Percentiles rank a stretch among this genome's conserved stretches.
These are phyloP conservation scores for Chrysina gloriosa DNA, from an alignment of 2,888 invertebrate species.

Conservation along the genomic window DNA sequence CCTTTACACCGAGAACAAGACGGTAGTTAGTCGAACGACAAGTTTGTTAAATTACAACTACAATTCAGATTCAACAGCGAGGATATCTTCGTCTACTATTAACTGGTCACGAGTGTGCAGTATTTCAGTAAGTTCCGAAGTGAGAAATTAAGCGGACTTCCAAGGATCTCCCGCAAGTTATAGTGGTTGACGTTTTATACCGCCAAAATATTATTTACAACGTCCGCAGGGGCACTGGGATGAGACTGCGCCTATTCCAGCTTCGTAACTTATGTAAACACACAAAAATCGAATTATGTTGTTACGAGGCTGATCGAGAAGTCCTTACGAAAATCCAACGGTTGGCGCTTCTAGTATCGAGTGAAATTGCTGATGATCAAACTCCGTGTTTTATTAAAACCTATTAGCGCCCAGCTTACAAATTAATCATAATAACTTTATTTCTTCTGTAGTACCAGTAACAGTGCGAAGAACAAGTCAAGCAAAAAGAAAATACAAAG, in stretches of 20 bases:
- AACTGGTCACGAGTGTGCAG: conserved; percentile 48
- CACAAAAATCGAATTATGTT: background rate
- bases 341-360: background rate
- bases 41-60: conserved; percentile 37
- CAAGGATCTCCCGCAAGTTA: conserved; percentile 27
- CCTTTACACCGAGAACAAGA: background rate
- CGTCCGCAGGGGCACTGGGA: conserved; percentile 1
- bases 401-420: too few relatives aligned
- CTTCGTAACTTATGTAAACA: background rate
- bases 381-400: too few relatives aligned
- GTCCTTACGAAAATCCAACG: background rate
- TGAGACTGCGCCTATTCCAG: background rate
- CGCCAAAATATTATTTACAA: conserved; percentile 34
- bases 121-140: conserved; percentile 48
- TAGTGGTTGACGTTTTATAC: conserved; percentile 30
- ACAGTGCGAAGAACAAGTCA: too few relatives aligned
- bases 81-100: conserved; percentile 40
- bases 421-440: too few relatives aligned
- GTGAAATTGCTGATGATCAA: background rate
- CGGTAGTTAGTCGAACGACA: background rate
- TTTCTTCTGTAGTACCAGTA: too few relatives aligned
- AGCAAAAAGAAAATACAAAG: too few relatives aligned
- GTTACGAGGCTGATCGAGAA: background rate
- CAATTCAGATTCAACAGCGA: conserved; percentile 43
- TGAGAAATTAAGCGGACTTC: conserved; percentile 47